Evolutionary conservation across 2,113 vertebrate species (phyloP).

Genomic region (Euleptes europaea): DNA sequence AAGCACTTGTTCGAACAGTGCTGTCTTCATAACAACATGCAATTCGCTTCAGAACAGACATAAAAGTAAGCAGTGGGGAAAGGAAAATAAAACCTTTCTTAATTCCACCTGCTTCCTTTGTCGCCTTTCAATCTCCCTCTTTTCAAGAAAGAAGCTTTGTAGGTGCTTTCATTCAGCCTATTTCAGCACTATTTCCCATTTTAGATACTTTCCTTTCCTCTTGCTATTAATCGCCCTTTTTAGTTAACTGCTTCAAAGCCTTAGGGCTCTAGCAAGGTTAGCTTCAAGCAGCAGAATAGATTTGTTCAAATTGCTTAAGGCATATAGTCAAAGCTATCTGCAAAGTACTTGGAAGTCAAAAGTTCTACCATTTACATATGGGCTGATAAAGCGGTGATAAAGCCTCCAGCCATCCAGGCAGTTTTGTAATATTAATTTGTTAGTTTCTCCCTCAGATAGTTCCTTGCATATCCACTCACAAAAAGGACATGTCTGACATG

Average conservation of each 20-base stretch:
- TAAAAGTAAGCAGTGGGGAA: neutral
- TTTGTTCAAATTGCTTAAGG: conserved; percentile 28
- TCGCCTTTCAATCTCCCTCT: neutral
- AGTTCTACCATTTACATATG: too few species aligned
- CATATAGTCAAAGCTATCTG: neutral
- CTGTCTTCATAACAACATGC: neutral
- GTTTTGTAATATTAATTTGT: neutral
- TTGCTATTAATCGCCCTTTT: conserved; percentile 26
- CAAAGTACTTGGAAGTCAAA: too few species aligned
- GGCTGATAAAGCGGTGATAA: too few species aligned
- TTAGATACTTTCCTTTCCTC: neutral
- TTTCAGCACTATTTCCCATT: neutral
- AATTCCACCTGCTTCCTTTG: too few species aligned
- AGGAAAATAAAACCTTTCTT: neutral
- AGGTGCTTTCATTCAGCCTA: neutral
- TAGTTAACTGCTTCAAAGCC: conserved; percentile 14
- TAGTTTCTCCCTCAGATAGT: neutral
- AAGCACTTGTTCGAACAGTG: neutral
- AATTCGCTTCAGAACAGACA: neutral
- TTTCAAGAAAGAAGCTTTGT: neutral
- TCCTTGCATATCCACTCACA: too few species aligned
- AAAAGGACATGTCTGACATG: too few species aligned
- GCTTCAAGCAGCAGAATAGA: conserved; percentile 30
- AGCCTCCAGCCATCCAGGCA: neutral
- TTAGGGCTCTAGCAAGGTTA: neutral